Conservation (phyloP, 2,113 vertebrate species). For the Scortum barcoo region DNA sequence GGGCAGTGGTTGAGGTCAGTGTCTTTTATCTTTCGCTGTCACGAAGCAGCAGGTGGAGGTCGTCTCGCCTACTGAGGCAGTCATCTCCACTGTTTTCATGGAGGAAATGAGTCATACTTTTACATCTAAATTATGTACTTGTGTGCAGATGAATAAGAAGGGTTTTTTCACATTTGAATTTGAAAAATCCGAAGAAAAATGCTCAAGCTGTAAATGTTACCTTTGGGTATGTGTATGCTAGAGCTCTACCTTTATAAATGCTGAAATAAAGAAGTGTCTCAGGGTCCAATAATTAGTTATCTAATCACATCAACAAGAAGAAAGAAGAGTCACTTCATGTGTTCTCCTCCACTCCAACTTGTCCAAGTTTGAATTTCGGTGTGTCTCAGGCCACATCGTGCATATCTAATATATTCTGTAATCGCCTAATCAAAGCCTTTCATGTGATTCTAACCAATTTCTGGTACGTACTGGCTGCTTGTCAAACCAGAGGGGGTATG, state of each 20-base stretch:
- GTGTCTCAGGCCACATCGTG: neutral
- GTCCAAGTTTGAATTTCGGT: neutral
- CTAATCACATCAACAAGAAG: neutral
- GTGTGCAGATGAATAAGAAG: slow-evolving; percentile 3
- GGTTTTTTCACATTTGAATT: slow-evolving; percentile 18
- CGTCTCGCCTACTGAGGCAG: slow-evolving; percentile 5
- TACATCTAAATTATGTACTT: slow-evolving; percentile 6
- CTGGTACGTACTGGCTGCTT: neutral
- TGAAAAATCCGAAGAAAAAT: neutral
- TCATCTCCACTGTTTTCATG: slow-evolving; percentile 8
- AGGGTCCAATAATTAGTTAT: neutral
- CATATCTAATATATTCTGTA: slow-evolving; percentile 16
- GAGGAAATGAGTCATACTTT: slow-evolving; percentile 29
- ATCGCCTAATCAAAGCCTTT: neutral
- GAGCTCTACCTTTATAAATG: neutral
- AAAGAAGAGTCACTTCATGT: neutral
- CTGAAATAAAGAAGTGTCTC: neutral
- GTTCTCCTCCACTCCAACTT: neutral
- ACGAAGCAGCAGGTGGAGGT: neutral
- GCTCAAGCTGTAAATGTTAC: neutral
- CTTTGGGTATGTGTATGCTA: too few species aligned
- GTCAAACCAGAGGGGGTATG: neutral
- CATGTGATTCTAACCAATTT: neutral
- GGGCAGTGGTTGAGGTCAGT: neutral
- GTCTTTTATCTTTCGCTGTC: slow-evolving; percentile 38